A percentile compares a stretch with the other conserved stretches of the same genome.
These are phyloP conservation scores for Isotomurus palustris DNA, from an alignment of 2,888 invertebrate genomes.

Conservation along the genomic window DNA sequence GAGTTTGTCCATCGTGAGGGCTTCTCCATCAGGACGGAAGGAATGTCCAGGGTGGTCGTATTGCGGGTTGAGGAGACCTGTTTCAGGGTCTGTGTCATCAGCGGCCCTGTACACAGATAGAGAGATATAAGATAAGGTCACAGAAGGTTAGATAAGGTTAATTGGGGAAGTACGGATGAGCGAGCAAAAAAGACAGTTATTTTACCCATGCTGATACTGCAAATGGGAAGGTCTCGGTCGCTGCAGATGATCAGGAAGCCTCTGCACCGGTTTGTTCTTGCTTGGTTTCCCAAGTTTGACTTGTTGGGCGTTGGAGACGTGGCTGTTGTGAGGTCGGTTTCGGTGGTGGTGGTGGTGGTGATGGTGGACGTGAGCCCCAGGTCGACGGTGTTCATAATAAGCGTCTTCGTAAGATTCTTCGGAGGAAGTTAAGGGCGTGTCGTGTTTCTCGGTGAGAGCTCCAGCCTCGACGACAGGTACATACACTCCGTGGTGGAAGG, in stretches of 20 bases:
- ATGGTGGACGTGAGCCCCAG: too few relatives aligned
- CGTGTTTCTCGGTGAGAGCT: conserved; percentile 16
- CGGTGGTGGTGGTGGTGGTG: too few relatives aligned
- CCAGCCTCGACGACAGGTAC: conserved; percentile 38
- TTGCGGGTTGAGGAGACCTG: conserved; percentile 37
- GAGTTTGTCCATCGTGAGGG: conserved; percentile 36
- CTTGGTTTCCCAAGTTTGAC: conserved; percentile 25
- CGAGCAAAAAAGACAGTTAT: neutral
- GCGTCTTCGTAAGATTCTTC: conserved; percentile 26
- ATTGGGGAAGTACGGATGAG: too few relatives aligned
- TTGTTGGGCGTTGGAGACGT: too few relatives aligned
- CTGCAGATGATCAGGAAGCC: conserved; percentile 42
- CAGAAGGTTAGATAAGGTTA: too few relatives aligned
- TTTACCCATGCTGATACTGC: conserved; percentile 44
- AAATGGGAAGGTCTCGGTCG: conserved; percentile 44
- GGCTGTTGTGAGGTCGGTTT: conserved; percentile 21
- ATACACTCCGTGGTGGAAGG: conserved; percentile 45
- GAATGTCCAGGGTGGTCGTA: conserved; percentile 36
- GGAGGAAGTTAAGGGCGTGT: too few relatives aligned
- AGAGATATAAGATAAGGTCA: neutral
- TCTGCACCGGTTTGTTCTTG: conserved; percentile 31
- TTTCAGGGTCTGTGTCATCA: conserved; percentile 41
- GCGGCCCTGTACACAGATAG: conserved; percentile 30
- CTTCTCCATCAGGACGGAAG: conserved; percentile 26
- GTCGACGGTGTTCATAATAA: too few relatives aligned